Percentiles rank a stretch among this genome's conserved stretches.
Evolutionary conservation across 2,888 invertebrate genomes (phyloP).

Genomic region (Cosmorhoe ocellata): DNA sequence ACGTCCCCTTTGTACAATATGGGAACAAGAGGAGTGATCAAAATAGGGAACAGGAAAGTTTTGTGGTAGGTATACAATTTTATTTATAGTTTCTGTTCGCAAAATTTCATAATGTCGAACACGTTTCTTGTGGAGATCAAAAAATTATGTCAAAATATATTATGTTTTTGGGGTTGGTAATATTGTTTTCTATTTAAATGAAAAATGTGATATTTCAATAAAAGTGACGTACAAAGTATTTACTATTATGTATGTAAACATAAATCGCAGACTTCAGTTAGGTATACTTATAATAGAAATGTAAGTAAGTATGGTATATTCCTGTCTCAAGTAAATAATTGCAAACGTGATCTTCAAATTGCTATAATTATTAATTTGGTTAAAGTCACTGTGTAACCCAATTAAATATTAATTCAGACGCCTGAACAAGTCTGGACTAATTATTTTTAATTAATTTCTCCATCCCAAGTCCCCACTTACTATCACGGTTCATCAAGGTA

Average conservation of each 20-base stretch:
- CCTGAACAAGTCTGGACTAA: constrained; percentile 29
- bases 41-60: constrained; percentile 53
- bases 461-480: constrained; percentile 25
- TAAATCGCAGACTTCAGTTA: too few relatives aligned
- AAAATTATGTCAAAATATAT: not conserved
- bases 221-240: too few relatives aligned
- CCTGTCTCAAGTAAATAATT: too few relatives aligned
- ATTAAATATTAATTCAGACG: constrained; percentile 13
- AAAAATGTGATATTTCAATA: too few relatives aligned
- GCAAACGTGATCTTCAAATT: too few relatives aligned
- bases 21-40: constrained; percentile 79
- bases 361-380: not conserved
- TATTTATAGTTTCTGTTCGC: constrained; percentile 53
- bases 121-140: constrained; percentile 7
- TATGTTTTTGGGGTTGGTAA: too few relatives aligned
- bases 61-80: constrained; percentile 45
- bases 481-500: constrained; percentile 44
- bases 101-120: constrained; percentile 25
- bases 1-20: constrained; percentile 63
- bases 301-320: too few relatives aligned
- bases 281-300: too few relatives aligned
- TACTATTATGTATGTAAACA: too few relatives aligned
- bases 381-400: not conserved
- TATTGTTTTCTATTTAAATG: too few relatives aligned
- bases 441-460: constrained; percentile 42